Base-by-base conservation (phyloP, 2,113 vertebrate species). In the Noctilio leporinus region DNA sequence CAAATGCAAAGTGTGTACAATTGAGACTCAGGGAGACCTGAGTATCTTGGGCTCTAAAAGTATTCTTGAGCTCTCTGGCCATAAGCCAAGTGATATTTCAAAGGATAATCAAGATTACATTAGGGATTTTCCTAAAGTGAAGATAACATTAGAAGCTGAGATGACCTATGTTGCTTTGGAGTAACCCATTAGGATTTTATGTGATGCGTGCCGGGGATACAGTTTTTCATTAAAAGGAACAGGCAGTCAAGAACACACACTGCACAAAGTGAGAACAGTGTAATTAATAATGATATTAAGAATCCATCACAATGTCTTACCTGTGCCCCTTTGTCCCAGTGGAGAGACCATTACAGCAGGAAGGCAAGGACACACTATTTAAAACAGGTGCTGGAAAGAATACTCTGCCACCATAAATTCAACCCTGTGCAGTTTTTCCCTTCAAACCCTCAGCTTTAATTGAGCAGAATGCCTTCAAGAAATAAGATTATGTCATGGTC, bases 261-360 rank as follows among this genome's bases (percentile, higher is more conserved):
- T 73, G 1, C 0, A 47, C 51, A 87, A 86, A 69, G 53, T 17
- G 30, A 84, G 76, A 92, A 93, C 53, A 57, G 78, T 85, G 59
- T 72, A 90, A 95, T 97, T 93, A 95, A 95, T 88, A 93, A 92
- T 6, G 33, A 47, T 89, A 77, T 92, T 95, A 92, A 92, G 64
- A 95, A 87, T 90, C 81, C 78, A 11, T 93, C 95, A 92, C 45
- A 91, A 40, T 73, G 53, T 87, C 70, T 96, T 85, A 96, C 77
- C 85, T 94, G 62, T 85, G 83, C 43, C 78, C 82, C 53, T 85
- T 93, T 90, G 28, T 90, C 72, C 82, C 70, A 15, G n/a, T 12
- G 51, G 57, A 93, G 64, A 89, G 12, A 40, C 47, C 65, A 7
- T 83, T 75, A 38, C 1, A 69, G 33, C 28, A 47, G 40, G 77